Conservation (phyloP, 2,888 invertebrate species). For the Ectropis crepuscularia region DNA sequence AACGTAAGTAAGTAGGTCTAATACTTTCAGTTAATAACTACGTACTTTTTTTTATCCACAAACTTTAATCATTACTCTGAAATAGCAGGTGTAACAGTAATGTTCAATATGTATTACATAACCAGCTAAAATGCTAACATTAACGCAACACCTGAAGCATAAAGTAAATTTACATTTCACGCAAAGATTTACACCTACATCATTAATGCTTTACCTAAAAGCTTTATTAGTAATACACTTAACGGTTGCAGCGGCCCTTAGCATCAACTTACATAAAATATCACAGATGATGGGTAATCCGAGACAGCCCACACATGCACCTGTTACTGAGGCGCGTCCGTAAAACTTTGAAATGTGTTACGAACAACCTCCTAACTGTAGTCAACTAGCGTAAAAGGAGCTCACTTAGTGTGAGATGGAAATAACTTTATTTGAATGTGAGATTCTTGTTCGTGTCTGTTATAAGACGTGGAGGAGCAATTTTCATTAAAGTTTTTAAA, state of each 20-base stretch:
- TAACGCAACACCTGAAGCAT: neutral
- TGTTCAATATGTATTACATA: too few relatives aligned
- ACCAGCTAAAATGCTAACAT: neutral
- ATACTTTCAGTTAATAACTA: too few relatives aligned
- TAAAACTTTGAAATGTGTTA: slow-evolving; percentile 37
- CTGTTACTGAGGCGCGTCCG: slow-evolving; percentile 35
- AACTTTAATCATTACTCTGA: too few relatives aligned
- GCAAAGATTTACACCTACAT: slow-evolving; percentile 2
- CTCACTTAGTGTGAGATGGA: slow-evolving; percentile 32
- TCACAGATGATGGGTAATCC: slow-evolving; percentile 33
- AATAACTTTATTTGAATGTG: slow-evolving; percentile 31
- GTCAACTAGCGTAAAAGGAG: slow-evolving; percentile 34
- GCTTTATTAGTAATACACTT: slow-evolving; percentile 23
- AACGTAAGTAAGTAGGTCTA: too few relatives aligned
- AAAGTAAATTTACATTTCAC: neutral
- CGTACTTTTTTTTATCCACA: too few relatives aligned
- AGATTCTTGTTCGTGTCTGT: slow-evolving; percentile 18
- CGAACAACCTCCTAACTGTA: slow-evolving; percentile 34
- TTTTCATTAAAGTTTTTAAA: neutral
- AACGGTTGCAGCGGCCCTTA: slow-evolving; percentile 13
- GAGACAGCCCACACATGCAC: slow-evolving; percentile 36
- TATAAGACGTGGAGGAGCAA: neutral
- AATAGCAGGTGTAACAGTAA: too few relatives aligned
- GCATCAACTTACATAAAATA: slow-evolving; percentile 33
- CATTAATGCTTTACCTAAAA: slow-evolving; percentile 13